Base-by-base conservation (phyloP, 2,888 invertebrate species). In the Stegophylla sp. region DNA sequence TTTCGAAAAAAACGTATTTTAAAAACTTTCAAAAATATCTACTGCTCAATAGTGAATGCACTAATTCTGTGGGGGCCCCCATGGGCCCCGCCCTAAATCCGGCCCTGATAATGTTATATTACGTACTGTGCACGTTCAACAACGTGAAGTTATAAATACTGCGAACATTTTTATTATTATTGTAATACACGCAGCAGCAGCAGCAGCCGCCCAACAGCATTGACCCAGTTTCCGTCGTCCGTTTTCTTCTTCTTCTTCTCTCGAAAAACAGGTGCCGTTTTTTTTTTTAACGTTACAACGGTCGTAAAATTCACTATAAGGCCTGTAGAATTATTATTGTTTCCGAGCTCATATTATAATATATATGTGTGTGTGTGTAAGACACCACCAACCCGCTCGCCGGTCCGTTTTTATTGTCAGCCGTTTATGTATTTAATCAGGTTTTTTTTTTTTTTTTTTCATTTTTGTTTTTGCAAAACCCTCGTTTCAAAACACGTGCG, bases 221-320 rank as follows among this genome's bases (percentile, higher is more conserved):
- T 77, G 77, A 77, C 77, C 77, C 45, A 77, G 66, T 77, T 77
- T 69, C 15, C 20, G n/a, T n/a, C n/a, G n/a, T n/a, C 26, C 43
- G 56, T 77, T 63, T 48, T 73, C 45, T 74, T 51, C 61, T n/a
- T 48, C 20, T 74, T 28, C 63, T 51, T 48, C 13, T 48, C 20
- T 74, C 74, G 77, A 53, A 77, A 77, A 77, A 67, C 77, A 76
- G 76, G 66, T 77, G 77, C 67, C 67, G 66, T 77, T 77, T n/a
- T n/a, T n/a, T n/a, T n/a, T n/a, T n/a, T 74, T 69, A 61, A 61
- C 61, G 61, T 28, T 51, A 61, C 45, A 45, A 61, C 59, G 26
- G 61, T 45, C 73, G 61, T 73, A 59, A 43, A 73, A 59, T 26
- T 28, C 13, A 28, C 17, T 28, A 28, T 17, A 34, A 69, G 69